These are phyloP conservation scores for Erethizon dorsatum DNA, from an alignment of 2,797 vertebrate genomes.

Conservation along the genomic window DNA sequence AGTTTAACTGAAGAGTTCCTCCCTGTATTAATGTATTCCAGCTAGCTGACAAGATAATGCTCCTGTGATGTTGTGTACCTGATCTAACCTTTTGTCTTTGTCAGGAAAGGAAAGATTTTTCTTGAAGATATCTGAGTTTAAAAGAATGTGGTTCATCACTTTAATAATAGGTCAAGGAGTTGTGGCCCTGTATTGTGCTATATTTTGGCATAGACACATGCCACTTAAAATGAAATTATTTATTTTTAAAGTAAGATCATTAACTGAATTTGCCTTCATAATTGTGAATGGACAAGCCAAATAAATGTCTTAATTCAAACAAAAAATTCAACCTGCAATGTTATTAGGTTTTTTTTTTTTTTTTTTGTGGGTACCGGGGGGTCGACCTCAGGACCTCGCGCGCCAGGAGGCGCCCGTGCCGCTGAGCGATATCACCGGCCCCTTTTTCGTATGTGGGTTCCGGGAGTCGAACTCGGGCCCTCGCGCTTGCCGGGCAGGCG, in stretches of 20 bases:
- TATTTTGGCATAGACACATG: constrained; percentile 75
- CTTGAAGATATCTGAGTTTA: constrained; percentile 52
- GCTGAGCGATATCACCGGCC: no score
- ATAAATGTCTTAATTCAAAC: constrained; percentile 76
- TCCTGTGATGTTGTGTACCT: constrained; percentile 65
- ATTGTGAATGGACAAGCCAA: constrained; percentile 70
- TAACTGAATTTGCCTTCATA: constrained; percentile 75
- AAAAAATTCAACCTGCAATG: not conserved
- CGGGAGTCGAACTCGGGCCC: no score
- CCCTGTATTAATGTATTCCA: constrained; percentile 75
- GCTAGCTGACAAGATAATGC: constrained; percentile 84
- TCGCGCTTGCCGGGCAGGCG: no score
- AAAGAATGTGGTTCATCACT: constrained; percentile 78
- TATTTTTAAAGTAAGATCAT: constrained; percentile 70
- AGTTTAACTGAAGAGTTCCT: constrained; percentile 72
- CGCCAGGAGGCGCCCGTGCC: no score
- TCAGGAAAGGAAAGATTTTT: constrained; percentile 80
- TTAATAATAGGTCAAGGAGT: constrained; percentile 81
- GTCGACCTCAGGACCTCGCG: no score
- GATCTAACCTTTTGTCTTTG: constrained; percentile 86
- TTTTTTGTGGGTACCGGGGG: no score
- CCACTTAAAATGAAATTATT: constrained; percentile 76
- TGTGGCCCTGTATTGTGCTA: not conserved
- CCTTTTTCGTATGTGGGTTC: no score
- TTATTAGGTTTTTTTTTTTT: not conserved